phyloP scores from a whole-genome alignment of 1,140 invertebrate genomes.

The Bombus terrestris region DNA sequence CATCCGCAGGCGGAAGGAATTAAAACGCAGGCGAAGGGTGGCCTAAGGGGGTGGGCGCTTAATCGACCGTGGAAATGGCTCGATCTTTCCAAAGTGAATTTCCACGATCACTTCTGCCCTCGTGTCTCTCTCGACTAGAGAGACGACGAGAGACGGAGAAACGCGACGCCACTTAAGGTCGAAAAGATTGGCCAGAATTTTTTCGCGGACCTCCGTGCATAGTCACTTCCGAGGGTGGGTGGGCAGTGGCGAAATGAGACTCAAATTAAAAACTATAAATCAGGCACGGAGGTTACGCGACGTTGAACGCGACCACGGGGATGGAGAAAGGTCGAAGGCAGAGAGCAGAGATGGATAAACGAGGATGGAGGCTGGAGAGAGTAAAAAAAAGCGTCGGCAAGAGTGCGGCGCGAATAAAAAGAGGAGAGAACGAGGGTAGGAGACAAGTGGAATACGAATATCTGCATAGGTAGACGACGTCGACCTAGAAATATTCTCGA shows the following conservation, averaged over 20 bases:
- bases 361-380: background rate
- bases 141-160: conserved; percentile 3
- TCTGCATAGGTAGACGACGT: conserved; percentile 47
- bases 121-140: no score
- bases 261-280: conserved; percentile 80
- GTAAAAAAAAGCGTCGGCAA: background rate
- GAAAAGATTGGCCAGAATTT: conserved; percentile 75
- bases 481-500: conserved; percentile 62
- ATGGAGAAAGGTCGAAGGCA: conserved; percentile 23
- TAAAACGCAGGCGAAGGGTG: conserved; percentile 29
- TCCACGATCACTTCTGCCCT: conserved; percentile 27
- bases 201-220: conserved; percentile 49
- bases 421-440: conserved; percentile 1
- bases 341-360: conserved; percentile 54
- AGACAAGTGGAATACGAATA: conserved; percentile 55
- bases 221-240: conserved; percentile 3
- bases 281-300: conserved; percentile 71
- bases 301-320: conserved; percentile 32
- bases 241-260: conserved; percentile 72
- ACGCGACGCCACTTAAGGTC: conserved; percentile 70
- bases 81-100: conserved; percentile 61
- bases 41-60: background rate
- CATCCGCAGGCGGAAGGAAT: conserved; percentile 24
- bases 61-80: conserved; percentile 52
- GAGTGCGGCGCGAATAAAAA: conserved; percentile 32